Base-by-base conservation (phyloP, 2,888 invertebrate species). In the Falcaria lacertinaria region DNA sequence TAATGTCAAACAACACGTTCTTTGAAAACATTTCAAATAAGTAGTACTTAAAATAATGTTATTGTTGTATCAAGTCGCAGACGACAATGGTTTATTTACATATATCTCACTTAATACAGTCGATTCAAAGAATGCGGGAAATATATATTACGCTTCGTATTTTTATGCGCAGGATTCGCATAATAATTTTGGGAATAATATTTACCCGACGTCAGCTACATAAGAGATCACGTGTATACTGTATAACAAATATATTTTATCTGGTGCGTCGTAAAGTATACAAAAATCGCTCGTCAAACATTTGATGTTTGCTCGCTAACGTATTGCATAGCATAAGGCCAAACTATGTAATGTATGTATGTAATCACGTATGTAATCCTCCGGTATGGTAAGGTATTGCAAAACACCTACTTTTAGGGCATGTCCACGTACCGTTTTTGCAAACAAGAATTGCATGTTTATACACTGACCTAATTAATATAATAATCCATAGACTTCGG, bases 281-380 rank as follows among this genome's bases (percentile, higher is more conserved):
- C 13, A 22, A 36, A 19, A 36, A 22, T 17, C 16, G 15, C 11
- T 13, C 13, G 13, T 5, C 35, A 35, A 35, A 19, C 17, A 36
- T n/a, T 47, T 48, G 47, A 32, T 45, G 38, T 35, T 41, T 59
- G 47, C 47, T 42, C 50, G 57, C 45, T 53, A 59, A 58, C 45
- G 34, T 39, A 34, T 59, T 59, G 47, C 50, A 48, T 57, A 47
- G 51, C 50, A 39, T n/a, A n/a, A n/a, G n/a, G n/a, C n/a, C n/a
- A n/a, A n/a, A n/a, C n/a, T n/a, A n/a, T n/a, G n/a, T n/a, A n/a
- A n/a, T n/a, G n/a, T n/a, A n/a, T n/a, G n/a, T n/a, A n/a, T n/a
- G n/a, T n/a, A n/a, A n/a, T n/a, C n/a, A n/a, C n/a, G n/a, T n/a
- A n/a, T n/a, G n/a, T n/a, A n/a, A n/a, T n/a, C n/a, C n/a, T n/a